Conservation (phyloP, 2,797 vertebrate species). For the Tapirus indicus region DNA sequence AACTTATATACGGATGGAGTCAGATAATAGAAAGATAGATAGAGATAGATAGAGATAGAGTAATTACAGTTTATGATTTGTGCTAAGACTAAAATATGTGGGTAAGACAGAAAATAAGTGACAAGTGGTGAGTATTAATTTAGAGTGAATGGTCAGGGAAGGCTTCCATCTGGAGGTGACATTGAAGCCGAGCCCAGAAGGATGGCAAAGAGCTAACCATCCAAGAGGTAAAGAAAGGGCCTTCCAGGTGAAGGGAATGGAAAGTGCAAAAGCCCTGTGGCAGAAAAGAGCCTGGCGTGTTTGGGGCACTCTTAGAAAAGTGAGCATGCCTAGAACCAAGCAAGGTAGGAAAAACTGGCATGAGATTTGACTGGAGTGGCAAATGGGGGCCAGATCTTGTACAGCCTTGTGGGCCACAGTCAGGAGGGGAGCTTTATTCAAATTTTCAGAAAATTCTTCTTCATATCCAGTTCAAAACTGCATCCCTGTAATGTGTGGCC, state of each 20-base stretch:
- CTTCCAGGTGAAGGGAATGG: not conserved
- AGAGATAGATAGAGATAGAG: not conserved
- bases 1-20: not conserved
- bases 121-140: not conserved
- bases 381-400: not conserved
- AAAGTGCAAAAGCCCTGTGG: not conserved
- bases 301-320: not conserved
- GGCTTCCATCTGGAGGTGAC: not conserved
- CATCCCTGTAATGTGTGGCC: not conserved
- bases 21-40: not conserved
- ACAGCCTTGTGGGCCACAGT: not conserved
- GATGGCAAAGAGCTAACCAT: not conserved
- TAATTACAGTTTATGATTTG: not conserved
- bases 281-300: not conserved
- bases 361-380: not conserved
- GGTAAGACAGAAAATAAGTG: not conserved
- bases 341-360: not conserved
- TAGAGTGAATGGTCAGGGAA: conserved; percentile 1
- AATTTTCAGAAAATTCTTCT: not conserved
- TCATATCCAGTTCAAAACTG: not conserved
- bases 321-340: not conserved
- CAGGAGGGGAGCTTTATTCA: not conserved
- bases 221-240: conserved; percentile 10
- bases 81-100: not conserved
- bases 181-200: not conserved